A percentile compares a stretch with the other conserved stretches of the same genome.
These are phyloP conservation scores for Tachypleus tridentatus DNA, from an alignment of 1,140 invertebrate genomes.

Conservation along the genomic window DNA sequence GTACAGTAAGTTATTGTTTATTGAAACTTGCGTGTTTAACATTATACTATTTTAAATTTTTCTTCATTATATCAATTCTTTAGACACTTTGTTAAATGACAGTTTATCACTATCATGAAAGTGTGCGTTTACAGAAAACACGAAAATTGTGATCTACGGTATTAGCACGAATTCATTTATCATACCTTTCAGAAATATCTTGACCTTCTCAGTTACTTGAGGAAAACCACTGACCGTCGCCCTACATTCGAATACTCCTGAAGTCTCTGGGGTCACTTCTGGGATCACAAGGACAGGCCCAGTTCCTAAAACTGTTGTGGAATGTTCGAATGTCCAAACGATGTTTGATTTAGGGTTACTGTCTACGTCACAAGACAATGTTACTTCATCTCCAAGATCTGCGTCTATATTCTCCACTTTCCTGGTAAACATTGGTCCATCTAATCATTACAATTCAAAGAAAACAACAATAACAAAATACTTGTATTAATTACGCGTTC, in stretches of 20 bases:
- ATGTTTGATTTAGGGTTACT: constrained; percentile 79
- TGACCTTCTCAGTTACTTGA: constrained; percentile 66
- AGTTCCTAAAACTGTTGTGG: constrained; percentile 23
- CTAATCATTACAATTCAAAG: constrained; percentile 36
- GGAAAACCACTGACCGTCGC: constrained; percentile 59
- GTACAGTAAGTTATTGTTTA: too few relatives aligned
- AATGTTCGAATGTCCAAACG: constrained; percentile 64
- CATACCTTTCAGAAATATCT: constrained; percentile 56
- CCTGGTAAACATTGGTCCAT: constrained; percentile 69
- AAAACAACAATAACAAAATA: too few relatives aligned
- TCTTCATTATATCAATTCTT: too few relatives aligned
- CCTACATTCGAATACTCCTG: constrained; percentile 75
- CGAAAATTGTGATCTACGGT: too few relatives aligned
- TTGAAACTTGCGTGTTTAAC: too few relatives aligned
- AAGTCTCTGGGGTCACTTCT: constrained; percentile 53
- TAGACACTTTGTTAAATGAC: too few relatives aligned
- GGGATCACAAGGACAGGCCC: constrained; percentile 26
- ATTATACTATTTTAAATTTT: too few relatives aligned
- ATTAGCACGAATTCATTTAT: too few relatives aligned
- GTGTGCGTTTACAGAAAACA: too few relatives aligned
- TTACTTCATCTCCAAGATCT: constrained; percentile 59
- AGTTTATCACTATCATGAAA: too few relatives aligned
- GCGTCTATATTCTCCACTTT: constrained; percentile 63
- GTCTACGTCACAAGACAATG: constrained; percentile 74
- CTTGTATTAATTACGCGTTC: too few relatives aligned